Base-by-base conservation (phyloP, 92 coral and sea anemone genomes). In the Palythoa caribaeorum region DNA sequence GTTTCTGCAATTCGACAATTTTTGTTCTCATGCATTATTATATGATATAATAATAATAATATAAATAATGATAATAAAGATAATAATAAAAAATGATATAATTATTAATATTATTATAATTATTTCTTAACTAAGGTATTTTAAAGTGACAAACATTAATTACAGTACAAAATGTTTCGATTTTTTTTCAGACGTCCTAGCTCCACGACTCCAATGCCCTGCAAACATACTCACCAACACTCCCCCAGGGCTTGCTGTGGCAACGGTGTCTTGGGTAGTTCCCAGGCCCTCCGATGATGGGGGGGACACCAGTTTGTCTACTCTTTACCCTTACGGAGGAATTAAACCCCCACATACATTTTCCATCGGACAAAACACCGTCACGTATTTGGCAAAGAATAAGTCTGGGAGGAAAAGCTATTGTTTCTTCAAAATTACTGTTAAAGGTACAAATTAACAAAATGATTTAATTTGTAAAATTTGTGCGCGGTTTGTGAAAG, bases 361-460 rank as follows among this genome's bases (percentile, higher is more conserved):
- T 38, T 39, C 57, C 1, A 63, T 80, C 17, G 85, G 85, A 13
- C 85, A 80, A 55, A 80, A 80, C 38, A 13, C 85, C 2, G 47
- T 80, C 20, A 3, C 85, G 3, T 80, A 80, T 21, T 60, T 3
- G 16, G 85, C 85, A 48, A 55, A 38, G 19, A 73, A 80, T 20
- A 62, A 63, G 5, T 38, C 38, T 7, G 21, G 21, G 20, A 63
- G 39, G 57, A 80, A 0, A 40, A 40, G 74, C 53, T 63, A 11
- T 5, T 80, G 85, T 48, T 80, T 63, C 37, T 80, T 80, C 85
- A 80, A 74, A 14, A 15, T 80, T 12, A 80, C 85, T 38, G 74
- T 80, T 39, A 40, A 80, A 65, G 85, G 85, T 80, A 63, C 3
- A 63, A 63, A 63, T 4, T 6, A 0, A 5, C 21, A 6, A 16